phyloP scores from a whole-genome alignment of 1,140 invertebrate species.

The Dermatophagoides farinae region DNA sequence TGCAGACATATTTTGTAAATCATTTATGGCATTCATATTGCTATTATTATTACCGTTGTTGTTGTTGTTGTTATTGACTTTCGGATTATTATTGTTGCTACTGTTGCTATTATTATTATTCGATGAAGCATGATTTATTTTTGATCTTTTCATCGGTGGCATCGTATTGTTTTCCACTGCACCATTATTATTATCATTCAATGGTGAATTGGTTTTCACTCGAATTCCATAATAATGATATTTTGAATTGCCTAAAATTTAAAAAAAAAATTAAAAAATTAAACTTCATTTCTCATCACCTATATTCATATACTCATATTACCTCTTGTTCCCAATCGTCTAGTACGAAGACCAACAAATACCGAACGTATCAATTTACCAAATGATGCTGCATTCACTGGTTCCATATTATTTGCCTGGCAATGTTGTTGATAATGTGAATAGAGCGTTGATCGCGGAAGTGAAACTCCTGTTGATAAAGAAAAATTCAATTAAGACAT shows the following conservation, averaged over 20 bases:
- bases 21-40: neutral
- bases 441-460: slow-evolving; percentile 86
- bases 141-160: slow-evolving; percentile 31
- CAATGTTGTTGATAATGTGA: slow-evolving; percentile 91
- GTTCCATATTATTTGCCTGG: slow-evolving; percentile 76
- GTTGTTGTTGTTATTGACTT: neutral
- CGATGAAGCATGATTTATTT: neutral
- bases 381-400: slow-evolving; percentile 96
- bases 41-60: neutral
- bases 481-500: neutral
- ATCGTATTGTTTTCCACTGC: slow-evolving; percentile 24
- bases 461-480: slow-evolving; percentile 47
- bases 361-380: slow-evolving; percentile 95
- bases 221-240: slow-evolving; percentile 99
- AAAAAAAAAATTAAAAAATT: no score
- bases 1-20: slow-evolving; percentile 7
- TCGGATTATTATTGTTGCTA: neutral
- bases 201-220: slow-evolving; percentile 63
- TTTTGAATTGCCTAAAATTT: slow-evolving; percentile 77
- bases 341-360: slow-evolving; percentile 78
- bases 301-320: neutral
- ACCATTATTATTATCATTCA: slow-evolving; percentile 36
- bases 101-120: neutral
- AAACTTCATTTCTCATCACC: neutral
- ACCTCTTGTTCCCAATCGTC: slow-evolving; percentile 75